phyloP scores from a whole-genome alignment of 2,888 invertebrate genomes.

The Oscheius sp. region DNA sequence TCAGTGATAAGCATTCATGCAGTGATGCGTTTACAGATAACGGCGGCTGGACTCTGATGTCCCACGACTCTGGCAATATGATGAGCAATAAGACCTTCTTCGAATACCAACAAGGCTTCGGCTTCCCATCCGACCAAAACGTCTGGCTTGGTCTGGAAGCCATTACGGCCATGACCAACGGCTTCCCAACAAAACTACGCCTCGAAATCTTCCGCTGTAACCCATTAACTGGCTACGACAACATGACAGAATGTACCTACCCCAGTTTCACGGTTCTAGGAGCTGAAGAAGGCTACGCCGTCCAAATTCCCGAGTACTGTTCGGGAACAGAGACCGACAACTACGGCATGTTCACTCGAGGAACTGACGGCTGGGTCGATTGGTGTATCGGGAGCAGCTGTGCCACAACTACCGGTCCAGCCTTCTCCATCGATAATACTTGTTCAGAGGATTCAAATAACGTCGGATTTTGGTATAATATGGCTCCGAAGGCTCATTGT shows the following conservation, averaged over 20 bases:
- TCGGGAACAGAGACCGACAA: conserved; percentile 56
- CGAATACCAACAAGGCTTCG: conserved; percentile 47
- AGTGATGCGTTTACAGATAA: conserved; percentile 6
- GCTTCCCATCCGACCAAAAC: conserved; percentile 39
- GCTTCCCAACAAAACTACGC: conserved; percentile 40
- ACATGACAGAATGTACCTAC: conserved; percentile 56
- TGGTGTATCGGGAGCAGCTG: conserved; percentile 51
- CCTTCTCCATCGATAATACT: not conserved
- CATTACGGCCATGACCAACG: conserved; percentile 51
- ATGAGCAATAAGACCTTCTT: conserved; percentile 43
- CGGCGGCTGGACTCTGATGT: conserved; percentile 63
- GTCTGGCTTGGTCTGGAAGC: conserved; percentile 61
- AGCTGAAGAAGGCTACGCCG: conserved; percentile 47
- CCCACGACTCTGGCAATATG: conserved; percentile 39
- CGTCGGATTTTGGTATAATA: conserved; percentile 64
- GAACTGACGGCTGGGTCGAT: conserved; percentile 58
- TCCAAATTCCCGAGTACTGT: conserved; percentile 55
- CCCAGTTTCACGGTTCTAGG: conserved; percentile 48
- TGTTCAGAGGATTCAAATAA: conserved; percentile 58
- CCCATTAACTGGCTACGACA: conserved; percentile 41
- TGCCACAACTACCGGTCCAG: conserved; percentile 36
- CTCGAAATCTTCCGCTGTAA: conserved; percentile 43
- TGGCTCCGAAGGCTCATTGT: conserved; percentile 37
- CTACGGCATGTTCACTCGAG: conserved; percentile 16
- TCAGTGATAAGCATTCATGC: not conserved